Conservation (phyloP, 2,888 invertebrate genomes). For the Pilophorus perplexus region DNA sequence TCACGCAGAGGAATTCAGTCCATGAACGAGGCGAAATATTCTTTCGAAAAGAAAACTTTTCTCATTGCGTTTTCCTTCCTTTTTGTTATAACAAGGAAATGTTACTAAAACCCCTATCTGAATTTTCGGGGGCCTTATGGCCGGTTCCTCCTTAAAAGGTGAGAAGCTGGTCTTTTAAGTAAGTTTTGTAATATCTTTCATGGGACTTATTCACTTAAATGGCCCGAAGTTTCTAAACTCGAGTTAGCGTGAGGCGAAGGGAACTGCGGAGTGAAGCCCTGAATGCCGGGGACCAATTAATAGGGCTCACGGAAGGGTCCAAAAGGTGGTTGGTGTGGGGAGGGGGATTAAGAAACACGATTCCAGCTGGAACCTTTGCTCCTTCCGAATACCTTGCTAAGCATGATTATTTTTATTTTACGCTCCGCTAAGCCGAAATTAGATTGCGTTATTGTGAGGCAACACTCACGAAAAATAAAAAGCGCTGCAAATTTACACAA, state of each 20-base stretch:
- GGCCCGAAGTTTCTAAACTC: conserved; percentile 30
- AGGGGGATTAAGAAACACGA: conserved; percentile 16
- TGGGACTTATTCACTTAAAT: conserved; percentile 37
- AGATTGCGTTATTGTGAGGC: background rate
- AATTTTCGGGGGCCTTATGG: conserved; percentile 28
- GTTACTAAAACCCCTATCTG: conserved; percentile 33
- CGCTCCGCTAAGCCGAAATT: background rate
- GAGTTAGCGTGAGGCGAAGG: conserved; percentile 26
- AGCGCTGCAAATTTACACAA: background rate
- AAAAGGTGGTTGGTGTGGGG: background rate
- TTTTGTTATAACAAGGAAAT: conserved; percentile 32
- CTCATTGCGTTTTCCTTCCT: conserved; percentile 9
- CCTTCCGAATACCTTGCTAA: background rate
- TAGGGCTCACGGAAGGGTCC: conserved; percentile 2
- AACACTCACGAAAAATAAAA: background rate
- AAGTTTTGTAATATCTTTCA: conserved; percentile 38
- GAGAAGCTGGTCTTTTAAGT: conserved; percentile 31
- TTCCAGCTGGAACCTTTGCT: conserved; percentile 16
- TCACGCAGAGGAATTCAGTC: no score
- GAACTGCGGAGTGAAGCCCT: background rate
- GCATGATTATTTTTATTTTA: background rate
- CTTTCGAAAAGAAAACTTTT: conserved; percentile 3
- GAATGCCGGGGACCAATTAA: conserved; percentile 32
- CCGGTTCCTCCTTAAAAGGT: conserved; percentile 11
- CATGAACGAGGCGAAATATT: background rate